Evolutionary conservation across 2,113 vertebrate genomes (phyloP), one percentile per base, ranked within the genome.

Genomic region (Prolemur simus): DNA sequence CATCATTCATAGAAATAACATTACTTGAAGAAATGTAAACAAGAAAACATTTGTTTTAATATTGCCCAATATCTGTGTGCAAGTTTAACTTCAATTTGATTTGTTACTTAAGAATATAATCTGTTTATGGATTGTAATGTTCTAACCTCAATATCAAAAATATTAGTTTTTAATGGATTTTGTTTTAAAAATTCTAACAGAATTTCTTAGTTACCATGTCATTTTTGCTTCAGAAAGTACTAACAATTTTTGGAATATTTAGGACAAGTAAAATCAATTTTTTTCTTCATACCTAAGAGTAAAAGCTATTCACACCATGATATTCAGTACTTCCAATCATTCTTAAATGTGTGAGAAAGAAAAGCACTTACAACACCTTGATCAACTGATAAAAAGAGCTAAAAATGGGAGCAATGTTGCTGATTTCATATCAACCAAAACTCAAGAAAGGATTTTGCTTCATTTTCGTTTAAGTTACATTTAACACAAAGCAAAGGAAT

Each of bases 251-350:
- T 91, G 84, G 89, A 98, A 94, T 95, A 80, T 93, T 97, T 95
- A 98, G 85, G 88, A 98, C 87, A 98, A 98, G 93, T 96, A 84
- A 97, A 98, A 98, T 98, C 91, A 97, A 97, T 98, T 98, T 98
- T 39, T 39, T 97, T 97, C 73, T 94, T 96, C 93, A 94, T 89
- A 96, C 32, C 60, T 95, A 95, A 94, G 39, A 91, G 54, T 68
- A 95, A 96, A 98, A 93, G 87, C 64, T 87, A 94, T 97, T 97
- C 93, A 82, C 84, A 97, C 92, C 21, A 92, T 87, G 87, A 87
- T 96, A 93, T 32, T 94, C 64, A 85, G 39, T 74, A 42, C 20
- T 82, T 83, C n/a, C 92, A 92, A 92, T 91, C 89, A 86, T 42
- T 97, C 81, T 93, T 68, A 90, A 66, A 34, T 20, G 5, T 5